A percentile compares a stretch with the other conserved stretches of the same genome.
Evolutionary conservation across 2,888 invertebrate species (phyloP).

Genomic region (Nemoura dubitans): DNA sequence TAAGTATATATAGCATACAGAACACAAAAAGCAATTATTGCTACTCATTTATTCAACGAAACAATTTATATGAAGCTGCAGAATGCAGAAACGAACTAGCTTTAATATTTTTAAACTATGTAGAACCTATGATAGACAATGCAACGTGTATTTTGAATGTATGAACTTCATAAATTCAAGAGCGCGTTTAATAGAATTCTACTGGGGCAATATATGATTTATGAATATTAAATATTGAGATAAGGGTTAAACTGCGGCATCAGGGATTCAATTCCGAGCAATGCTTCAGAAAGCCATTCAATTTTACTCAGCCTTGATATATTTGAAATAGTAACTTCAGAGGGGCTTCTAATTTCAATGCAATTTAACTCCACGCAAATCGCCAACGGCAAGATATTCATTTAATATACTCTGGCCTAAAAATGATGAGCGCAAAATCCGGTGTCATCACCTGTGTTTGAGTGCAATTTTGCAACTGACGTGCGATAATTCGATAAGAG

Average conservation of each 20-base stretch:
- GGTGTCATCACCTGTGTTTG: not conserved
- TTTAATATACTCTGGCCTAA: not conserved
- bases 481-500: not conserved
- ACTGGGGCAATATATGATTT: not conserved
- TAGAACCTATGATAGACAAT: no score
- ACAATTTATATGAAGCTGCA: not conserved
- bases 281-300: not conserved
- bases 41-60: not conserved
- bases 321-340: not conserved
- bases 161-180: not conserved
- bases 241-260: not conserved
- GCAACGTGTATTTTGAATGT: not conserved
- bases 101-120: not conserved
- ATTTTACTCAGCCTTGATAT: not conserved
- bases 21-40: not conserved
- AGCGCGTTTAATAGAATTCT: not conserved
- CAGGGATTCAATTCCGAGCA: not conserved
- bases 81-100: not conserved
- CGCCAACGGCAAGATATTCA: no score
- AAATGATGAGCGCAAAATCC: not conserved
- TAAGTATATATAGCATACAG: no score
- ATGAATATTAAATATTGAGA: constrained; percentile 7
- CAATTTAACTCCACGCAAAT: not conserved
- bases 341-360: not conserved
- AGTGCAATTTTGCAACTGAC: not conserved